phyloP scores from a whole-genome alignment of 2,888 invertebrate species.

The Galerucella nymphaeae region DNA sequence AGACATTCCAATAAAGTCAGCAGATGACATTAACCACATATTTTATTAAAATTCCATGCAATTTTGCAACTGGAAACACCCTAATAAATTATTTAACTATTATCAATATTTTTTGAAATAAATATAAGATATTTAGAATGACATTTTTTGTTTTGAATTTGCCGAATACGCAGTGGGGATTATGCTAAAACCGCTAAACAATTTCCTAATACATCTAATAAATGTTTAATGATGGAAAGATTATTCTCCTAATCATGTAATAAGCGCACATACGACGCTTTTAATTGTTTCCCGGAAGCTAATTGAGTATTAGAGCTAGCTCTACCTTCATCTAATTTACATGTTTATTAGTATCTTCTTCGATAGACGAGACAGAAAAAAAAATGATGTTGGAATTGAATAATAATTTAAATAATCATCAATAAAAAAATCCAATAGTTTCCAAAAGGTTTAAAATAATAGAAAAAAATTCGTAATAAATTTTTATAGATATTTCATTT shows the following conservation, averaged over 20 bases:
- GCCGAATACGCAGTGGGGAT: background rate
- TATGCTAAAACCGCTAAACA: background rate
- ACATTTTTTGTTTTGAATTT: background rate
- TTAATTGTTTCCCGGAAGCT: slow-evolving; percentile 24
- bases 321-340: slow-evolving; percentile 19
- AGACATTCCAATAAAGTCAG: too few species aligned
- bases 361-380: background rate
- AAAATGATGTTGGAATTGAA: background rate
- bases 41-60: too few species aligned
- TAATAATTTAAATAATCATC: too few species aligned
- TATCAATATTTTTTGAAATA: too few species aligned
- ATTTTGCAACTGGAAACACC: too few species aligned
- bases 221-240: slow-evolving; percentile 13
- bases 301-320: slow-evolving; percentile 27
- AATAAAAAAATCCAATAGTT: too few species aligned
- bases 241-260: slow-evolving; percentile 25
- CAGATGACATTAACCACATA: too few species aligned
- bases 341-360: slow-evolving; percentile 6
- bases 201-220: slow-evolving; percentile 16
- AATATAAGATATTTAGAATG: background rate
- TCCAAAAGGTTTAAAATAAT: too few species aligned
- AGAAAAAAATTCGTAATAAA: too few species aligned
- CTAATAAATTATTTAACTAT: too few species aligned
- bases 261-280: slow-evolving; percentile 17
- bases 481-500: too few species aligned